phyloP scores from a whole-genome alignment of 2,113 vertebrate genomes.

The Macrotis lagotis region DNA sequence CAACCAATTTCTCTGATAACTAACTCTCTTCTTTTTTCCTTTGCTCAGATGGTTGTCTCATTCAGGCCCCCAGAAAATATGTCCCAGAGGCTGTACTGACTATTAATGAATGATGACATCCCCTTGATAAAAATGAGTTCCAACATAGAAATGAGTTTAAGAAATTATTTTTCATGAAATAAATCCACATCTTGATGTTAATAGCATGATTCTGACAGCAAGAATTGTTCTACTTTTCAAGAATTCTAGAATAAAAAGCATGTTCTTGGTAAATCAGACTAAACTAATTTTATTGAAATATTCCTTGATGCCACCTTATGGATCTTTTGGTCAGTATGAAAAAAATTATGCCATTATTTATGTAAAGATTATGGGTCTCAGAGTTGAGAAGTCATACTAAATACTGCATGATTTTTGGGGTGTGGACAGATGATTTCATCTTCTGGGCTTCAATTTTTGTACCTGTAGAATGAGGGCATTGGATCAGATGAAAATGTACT shows the following conservation, averaged over 20 bases:
- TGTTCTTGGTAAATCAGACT: background rate
- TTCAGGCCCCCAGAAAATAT: slow-evolving; percentile 17
- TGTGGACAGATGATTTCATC: background rate
- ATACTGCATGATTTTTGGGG: background rate
- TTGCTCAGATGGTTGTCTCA: slow-evolving; percentile 28
- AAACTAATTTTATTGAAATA: background rate
- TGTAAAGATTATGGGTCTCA: background rate
- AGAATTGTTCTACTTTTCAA: background rate
- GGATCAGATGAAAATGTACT: background rate
- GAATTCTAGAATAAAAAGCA: background rate
- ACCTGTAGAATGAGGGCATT: background rate
- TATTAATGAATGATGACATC: background rate
- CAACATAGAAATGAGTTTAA: background rate
- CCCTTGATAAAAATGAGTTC: background rate
- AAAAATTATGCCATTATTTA: background rate
- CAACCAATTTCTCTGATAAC: slow-evolving; percentile 2
- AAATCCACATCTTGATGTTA: slow-evolving; percentile 2
- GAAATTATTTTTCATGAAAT: slow-evolving; percentile 25
- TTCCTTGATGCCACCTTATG: background rate
- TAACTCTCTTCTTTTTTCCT: slow-evolving; percentile 32
- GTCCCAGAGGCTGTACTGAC: background rate
- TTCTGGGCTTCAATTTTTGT: background rate
- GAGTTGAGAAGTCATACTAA: background rate
- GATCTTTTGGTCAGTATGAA: background rate
- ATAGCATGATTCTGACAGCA: slow-evolving; percentile 39